A percentile compares a stretch with the other conserved stretches of the same genome.
phyloP scores from a whole-genome alignment of 2,113 vertebrate species.

The Mionectes macconnelli region DNA sequence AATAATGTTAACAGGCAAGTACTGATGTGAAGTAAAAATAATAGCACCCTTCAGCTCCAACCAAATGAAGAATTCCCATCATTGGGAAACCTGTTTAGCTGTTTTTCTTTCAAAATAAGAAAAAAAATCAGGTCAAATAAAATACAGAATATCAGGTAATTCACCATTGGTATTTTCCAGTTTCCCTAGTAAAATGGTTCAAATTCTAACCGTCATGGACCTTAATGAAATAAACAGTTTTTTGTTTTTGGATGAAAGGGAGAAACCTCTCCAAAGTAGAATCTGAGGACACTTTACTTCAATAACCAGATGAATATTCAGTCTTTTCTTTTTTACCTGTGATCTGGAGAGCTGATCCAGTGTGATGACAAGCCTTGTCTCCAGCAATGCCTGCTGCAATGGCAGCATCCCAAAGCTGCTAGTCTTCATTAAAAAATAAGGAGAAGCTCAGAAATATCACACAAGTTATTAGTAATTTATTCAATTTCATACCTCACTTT shows the following conservation, averaged over 20 bases:
- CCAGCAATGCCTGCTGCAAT: background rate
- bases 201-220: background rate
- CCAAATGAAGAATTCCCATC: background rate
- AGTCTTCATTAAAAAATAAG: background rate
- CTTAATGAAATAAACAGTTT: background rate
- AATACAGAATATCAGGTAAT: background rate
- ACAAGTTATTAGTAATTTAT: background rate
- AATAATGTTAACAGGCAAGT: background rate
- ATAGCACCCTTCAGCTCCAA: background rate
- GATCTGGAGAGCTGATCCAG: background rate
- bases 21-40: background rate
- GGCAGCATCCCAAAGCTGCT: background rate
- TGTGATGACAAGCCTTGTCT: background rate
- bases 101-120: background rate
- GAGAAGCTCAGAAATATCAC: background rate
- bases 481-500: background rate
- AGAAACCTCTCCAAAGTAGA: rapidly evolving
- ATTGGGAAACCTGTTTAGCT: background rate
- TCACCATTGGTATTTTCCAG: background rate
- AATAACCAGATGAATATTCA: background rate
- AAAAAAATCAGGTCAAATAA: background rate
- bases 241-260: background rate
- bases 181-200: background rate
- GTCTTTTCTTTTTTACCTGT: background rate
- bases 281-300: background rate